Conservation (phyloP, 2,797 vertebrate genomes). For the Adelosebastes latens region DNA sequence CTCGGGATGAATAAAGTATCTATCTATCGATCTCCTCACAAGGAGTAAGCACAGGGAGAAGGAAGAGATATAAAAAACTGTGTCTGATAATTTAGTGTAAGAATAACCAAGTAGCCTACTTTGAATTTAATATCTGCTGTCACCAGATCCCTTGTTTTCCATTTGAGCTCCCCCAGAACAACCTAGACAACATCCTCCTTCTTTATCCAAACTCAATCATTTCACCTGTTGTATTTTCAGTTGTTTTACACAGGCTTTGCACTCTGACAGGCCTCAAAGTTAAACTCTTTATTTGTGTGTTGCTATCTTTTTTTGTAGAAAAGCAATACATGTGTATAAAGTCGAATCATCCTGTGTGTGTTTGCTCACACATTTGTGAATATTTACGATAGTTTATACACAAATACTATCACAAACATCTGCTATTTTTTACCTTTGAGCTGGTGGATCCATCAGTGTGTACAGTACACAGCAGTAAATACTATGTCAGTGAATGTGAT, state of each 20-base stretch:
- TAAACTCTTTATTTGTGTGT: not conserved
- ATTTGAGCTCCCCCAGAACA: not conserved
- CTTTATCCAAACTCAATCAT: not conserved
- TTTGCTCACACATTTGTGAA: not conserved
- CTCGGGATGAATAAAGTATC: too few relatives aligned
- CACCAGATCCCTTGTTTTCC: not conserved
- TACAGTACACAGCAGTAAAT: not conserved
- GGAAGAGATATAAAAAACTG: not conserved
- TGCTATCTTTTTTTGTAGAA: not conserved
- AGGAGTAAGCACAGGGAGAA: fast-evolving
- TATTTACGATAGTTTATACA: not conserved
- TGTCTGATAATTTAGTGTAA: not conserved
- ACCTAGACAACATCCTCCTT: not conserved
- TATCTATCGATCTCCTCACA: not conserved
- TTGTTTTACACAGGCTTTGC: not conserved
- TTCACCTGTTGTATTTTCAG: not conserved
- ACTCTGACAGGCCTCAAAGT: not conserved
- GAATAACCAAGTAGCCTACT: not conserved
- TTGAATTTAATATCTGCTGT: not conserved
- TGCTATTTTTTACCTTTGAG: fast-evolving
- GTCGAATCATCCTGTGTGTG: not conserved
- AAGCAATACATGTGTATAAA: not conserved
- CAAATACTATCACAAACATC: not conserved
- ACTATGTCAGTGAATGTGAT: not conserved
- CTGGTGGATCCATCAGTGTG: not conserved